Evolutionary conservation across 2,113 vertebrate species (phyloP).

Genomic region (Forbesichthys papilliferus): DNA sequence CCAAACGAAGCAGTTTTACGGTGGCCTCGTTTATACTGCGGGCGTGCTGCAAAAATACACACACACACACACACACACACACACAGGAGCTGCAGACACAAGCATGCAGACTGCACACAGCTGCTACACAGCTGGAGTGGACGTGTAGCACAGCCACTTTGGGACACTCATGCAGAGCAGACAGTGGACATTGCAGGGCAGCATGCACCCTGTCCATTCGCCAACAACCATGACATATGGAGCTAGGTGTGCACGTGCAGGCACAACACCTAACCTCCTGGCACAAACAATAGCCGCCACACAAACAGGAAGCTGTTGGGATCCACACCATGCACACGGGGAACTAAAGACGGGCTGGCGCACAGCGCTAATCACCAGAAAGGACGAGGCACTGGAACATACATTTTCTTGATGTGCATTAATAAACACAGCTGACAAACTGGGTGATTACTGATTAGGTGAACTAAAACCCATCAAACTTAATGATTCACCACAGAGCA

Average conservation of each 20-base stretch:
- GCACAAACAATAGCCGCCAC: slow-evolving; percentile 31
- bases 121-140: slow-evolving; percentile 63
- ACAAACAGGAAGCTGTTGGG: slow-evolving; percentile 7
- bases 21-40: slow-evolving; percentile 97
- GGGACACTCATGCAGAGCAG: slow-evolving; percentile 61
- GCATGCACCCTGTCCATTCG: slow-evolving; percentile 52
- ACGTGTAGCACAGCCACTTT: neutral
- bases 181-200: slow-evolving; percentile 50
- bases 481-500: neutral
- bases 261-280: neutral
- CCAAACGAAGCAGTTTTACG: slow-evolving; percentile 99
- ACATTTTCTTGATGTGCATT: neutral
- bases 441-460: neutral
- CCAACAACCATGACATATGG: neutral
- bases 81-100: slow-evolving; percentile 82
- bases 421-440: neutral
- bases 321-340: slow-evolving; percentile 4
- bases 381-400: neutral
- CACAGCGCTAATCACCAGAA: neutral
- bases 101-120: slow-evolving; percentile 84
- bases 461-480: neutral
- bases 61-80: slow-evolving; percentile 84
- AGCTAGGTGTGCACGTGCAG: neutral
- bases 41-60: slow-evolving; percentile 95
- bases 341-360: neutral